Base-by-base conservation (phyloP, 2,797 vertebrate genomes). In the Odontamblyopus rebecca region DNA sequence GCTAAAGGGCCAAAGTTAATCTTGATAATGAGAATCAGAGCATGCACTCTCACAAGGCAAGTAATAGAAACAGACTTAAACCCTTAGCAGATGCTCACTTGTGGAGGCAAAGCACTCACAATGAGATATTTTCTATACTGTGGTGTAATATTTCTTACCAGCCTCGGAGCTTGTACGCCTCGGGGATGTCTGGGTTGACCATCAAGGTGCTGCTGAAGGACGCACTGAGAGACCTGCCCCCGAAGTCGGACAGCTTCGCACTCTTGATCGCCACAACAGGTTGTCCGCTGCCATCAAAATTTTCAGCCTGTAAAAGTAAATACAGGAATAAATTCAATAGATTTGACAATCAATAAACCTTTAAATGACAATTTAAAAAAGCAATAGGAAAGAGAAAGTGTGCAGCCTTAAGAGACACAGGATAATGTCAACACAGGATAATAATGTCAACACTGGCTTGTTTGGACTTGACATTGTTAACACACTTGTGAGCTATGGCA, bases 131-230 rank as follows among this genome's bases (percentile, higher is more conserved):
- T 12, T n/a, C 60, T 61, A 6, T 35, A 8, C 30, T 63, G 19
- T 41, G 41, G 62, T 9, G 2, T 50, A 6, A 1, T 26, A 35
- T 72, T 62, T 91, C 95, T 79, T 93, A 99, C 98, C 98, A 99
- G 92, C 96, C 97, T 81, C 98, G 90, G 64, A 99, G 94, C 82
- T 98, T 98, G 82, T 97, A 95, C 29, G 98, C 95, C 91, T 99
- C 96, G 1, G 97, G 96, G 86, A 96, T 96, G 87, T 99, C 97
- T 9, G 98, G 98, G 92, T 99, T 99, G 89, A 97, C 70, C 89
- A 99, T 90, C 82, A 99, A 1, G 12, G 95, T 98, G 90, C 97
- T 99, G 6, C 93, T 96, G 78, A 96, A 95, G 57, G 97, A 89
- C 5, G 97, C 93, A 0, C 96, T 98, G 56, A 99, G 94, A 41